Conservation (phyloP, 2,797 vertebrate genomes). For the Channa striata region DNA sequence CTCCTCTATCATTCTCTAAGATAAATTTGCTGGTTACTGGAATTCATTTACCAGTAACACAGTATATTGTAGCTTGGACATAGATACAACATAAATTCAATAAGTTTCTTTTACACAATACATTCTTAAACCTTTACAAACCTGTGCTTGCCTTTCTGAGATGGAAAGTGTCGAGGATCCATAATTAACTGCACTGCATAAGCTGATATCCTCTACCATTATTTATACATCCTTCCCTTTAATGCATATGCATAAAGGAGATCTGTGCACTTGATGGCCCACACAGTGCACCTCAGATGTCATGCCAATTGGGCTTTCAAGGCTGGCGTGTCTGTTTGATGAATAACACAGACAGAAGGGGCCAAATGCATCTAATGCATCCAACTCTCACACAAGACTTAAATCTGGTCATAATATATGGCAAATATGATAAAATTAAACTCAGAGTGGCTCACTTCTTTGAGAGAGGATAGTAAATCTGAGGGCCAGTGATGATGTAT, state of each 20-base stretch:
- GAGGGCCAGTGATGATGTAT: neutral
- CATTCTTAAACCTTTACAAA: neutral
- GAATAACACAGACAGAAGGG: slow-evolving; percentile 17
- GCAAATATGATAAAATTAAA: slow-evolving; percentile 5
- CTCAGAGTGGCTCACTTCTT: neutral
- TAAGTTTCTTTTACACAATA: neutral
- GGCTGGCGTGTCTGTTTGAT: slow-evolving; percentile 25
- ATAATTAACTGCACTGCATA: neutral
- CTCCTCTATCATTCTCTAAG: no score
- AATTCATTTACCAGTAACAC: no score
- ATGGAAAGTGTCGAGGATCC: neutral
- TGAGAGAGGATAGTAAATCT: neutral
- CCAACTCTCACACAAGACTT: neutral
- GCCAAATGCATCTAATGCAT: slow-evolving; percentile 7
- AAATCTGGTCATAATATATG: neutral
- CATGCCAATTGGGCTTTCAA: slow-evolving; percentile 25
- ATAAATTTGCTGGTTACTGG: no score
- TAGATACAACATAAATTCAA: neutral
- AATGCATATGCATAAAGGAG: slow-evolving; percentile 30
- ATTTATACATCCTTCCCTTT: slow-evolving; percentile 16
- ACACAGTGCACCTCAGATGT: slow-evolving; percentile 27
- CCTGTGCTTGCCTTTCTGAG: neutral
- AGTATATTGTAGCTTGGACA: neutral
- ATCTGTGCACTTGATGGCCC: slow-evolving; percentile 18
- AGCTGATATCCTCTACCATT: slow-evolving; percentile 3